Base-by-base conservation (phyloP, 2,888 invertebrate genomes). In the Andrena minutula region DNA sequence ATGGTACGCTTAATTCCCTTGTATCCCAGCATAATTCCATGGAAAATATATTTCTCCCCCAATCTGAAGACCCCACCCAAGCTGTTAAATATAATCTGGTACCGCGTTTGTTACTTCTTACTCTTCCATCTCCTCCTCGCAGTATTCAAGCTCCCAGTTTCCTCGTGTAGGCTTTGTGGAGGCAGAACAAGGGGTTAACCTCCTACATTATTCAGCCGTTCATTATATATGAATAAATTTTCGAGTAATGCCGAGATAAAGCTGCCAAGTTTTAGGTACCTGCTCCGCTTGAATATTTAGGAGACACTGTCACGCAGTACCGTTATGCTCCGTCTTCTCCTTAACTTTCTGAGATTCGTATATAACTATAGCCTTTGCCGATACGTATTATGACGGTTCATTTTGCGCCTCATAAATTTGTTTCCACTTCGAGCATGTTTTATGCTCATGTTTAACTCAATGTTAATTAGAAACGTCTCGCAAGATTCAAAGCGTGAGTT, bases 191-290 rank as follows among this genome's bases (percentile, higher is more conserved):
- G 94, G 94, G 94, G 94, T 94, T 94, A 94, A 94, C 91, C 92
- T 92, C 86, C 78, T 94, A 80, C 88, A 93, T 94, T 92, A 94
- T 94, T 93, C 92, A 94, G 78, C 71, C 85, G 90, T 92, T 94
- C 93, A 94, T 94, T 94, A 94, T 93, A 93, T 93, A 94, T 94
- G 94, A 94, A 94, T 94, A 94, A 94, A 94, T 94, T 94, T 94
- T 94, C 94, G 93, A 93, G 94, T 93, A 93, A 94, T 94, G 94
- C 92, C 93, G 93, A 93, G 93, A 93, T 94, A 93, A 94, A 94
- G 94, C 94, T 93, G 93, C 93, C 94, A 94, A 94, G 92, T 94
- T 94, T 94, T 93, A 91, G 92, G 91, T 89, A 90, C 89, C 88
- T 89, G 85, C 88, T 83, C 83, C 89, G 89, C 91, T 91, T 93